These are phyloP conservation scores for Pollenia amentaria DNA, from an alignment of 2,888 invertebrate species.

Conservation along the genomic window DNA sequence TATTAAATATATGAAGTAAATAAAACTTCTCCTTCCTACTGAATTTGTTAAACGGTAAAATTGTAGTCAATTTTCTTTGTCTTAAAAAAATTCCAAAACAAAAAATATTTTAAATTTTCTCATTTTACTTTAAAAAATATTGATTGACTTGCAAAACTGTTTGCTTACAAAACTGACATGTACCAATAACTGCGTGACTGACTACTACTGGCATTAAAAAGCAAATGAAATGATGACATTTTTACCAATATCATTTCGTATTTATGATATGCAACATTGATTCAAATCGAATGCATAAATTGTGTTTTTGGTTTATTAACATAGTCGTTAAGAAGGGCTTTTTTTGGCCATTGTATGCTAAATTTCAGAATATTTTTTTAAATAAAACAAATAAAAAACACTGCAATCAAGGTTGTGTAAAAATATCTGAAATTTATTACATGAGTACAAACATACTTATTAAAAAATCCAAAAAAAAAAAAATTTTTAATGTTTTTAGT, in stretches of 20 bases:
- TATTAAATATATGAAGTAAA: no score
- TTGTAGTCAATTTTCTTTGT: no score
- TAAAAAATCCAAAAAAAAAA: neutral
- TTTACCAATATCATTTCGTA: conserved; percentile 52
- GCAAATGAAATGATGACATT: conserved; percentile 22
- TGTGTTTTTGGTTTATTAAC: conserved; percentile 3
- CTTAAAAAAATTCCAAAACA: neutral
- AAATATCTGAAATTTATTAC: neutral
- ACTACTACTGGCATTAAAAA: neutral
- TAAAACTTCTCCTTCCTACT: no score
- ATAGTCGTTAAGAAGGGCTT: conserved; percentile 38
- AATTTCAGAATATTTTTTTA: conserved; percentile 20
- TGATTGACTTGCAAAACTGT: no score
- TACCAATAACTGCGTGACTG: conserved; percentile 13
- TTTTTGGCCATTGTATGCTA: conserved; percentile 37
- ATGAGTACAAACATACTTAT: neutral
- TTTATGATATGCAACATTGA: conserved; percentile 57
- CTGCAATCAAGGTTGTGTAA: neutral
- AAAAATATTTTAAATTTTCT: neutral
- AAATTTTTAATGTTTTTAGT: neutral
- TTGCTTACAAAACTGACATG: conserved; percentile 35
- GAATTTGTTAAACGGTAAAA: no score
- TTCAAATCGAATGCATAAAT: conserved; percentile 54
- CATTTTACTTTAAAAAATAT: neutral
- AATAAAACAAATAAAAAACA: neutral